Evolutionary conservation across 2,888 invertebrate species (phyloP).

Genomic region (Idaea aversata): DNA sequence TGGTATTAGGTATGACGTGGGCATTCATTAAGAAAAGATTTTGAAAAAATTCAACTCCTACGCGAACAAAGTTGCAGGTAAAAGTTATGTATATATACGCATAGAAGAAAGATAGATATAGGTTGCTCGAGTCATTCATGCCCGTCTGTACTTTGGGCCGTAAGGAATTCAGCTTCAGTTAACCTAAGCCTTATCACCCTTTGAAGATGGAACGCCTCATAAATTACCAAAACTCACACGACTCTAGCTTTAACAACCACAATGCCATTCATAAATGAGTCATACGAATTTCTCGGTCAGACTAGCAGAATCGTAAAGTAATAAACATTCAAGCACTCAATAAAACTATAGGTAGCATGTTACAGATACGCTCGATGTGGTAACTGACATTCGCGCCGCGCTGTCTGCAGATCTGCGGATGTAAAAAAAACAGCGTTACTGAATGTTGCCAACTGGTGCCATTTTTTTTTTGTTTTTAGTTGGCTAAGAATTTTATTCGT

Average conservation of each 20-base stretch:
- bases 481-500: slow-evolving; percentile 8
- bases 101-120: too few relatives aligned
- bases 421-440: slow-evolving; percentile 47
- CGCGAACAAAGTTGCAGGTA: too few relatives aligned
- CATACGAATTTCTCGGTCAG: background rate
- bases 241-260: too few relatives aligned
- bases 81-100: too few relatives aligned
- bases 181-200: background rate
- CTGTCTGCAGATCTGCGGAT: slow-evolving; percentile 65
- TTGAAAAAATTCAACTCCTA: too few relatives aligned
- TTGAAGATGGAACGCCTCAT: background rate
- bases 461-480: slow-evolving; percentile 18
- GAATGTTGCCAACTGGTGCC: slow-evolving; percentile 39
- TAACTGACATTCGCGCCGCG: slow-evolving; percentile 69
- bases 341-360: slow-evolving; percentile 19
- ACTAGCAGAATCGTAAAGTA: slow-evolving; percentile 5
- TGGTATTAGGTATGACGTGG: too few relatives aligned
- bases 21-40: too few relatives aligned
- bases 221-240: background rate
- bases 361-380: slow-evolving; percentile 34
- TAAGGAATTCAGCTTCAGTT: too few relatives aligned
- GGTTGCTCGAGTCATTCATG: too few relatives aligned
- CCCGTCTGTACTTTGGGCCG: too few relatives aligned
- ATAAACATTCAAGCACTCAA: slow-evolving; percentile 6
- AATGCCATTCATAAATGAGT: background rate